phyloP scores from a whole-genome alignment of 2,113 vertebrate genomes.

The Chloebia gouldiae region DNA sequence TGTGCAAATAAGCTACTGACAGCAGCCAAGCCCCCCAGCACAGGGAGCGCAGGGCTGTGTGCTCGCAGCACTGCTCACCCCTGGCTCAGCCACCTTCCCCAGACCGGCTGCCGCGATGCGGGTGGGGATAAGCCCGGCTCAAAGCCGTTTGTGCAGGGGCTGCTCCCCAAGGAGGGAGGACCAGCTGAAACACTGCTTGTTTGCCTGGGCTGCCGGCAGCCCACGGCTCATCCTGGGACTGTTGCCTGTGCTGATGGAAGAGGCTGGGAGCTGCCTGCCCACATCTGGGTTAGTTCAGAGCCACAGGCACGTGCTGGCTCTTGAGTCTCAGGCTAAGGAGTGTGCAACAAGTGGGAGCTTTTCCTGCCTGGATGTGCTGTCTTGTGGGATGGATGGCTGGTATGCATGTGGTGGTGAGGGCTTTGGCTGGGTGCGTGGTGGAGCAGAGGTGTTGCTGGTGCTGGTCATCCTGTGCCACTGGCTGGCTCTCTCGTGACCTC shows the following conservation, averaged over 20 bases:
- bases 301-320: neutral
- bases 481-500: fast-evolving
- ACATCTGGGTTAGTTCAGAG: neutral
- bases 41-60: neutral
- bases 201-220: neutral
- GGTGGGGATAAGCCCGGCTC: neutral
- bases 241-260: neutral
- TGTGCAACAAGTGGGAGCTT: constrained; percentile 6
- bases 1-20: neutral
- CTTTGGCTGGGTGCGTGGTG: neutral
- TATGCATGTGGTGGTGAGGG: fast-evolving
- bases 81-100: fast-evolving
- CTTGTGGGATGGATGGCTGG: neutral
- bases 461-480: neutral
- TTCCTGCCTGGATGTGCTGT: neutral
- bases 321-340: neutral
- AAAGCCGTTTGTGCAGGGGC: neutral
- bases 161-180: neutral
- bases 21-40: fast-evolving
- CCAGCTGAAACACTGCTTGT: neutral
- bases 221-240: neutral
- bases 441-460: neutral
- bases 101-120: neutral
- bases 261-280: neutral
- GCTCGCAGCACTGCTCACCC: neutral